phyloP scores from a whole-genome alignment of 2,797 vertebrate species.

The Salarias fasciatus region DNA sequence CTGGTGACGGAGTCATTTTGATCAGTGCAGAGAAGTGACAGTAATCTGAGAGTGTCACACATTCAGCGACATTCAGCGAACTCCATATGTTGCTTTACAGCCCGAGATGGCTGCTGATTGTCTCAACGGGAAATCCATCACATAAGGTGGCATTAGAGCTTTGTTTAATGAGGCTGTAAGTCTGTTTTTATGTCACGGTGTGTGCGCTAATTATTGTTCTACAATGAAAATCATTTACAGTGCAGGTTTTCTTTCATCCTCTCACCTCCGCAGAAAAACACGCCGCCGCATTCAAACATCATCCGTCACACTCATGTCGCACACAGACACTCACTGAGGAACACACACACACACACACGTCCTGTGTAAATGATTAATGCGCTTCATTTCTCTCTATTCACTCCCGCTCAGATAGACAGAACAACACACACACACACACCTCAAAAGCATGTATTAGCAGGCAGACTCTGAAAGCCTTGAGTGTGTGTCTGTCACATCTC shows the following conservation, averaged over 20 bases:
- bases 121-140: conserved; percentile 4
- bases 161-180: conserved; percentile 25
- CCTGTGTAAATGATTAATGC: no score
- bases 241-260: not conserved
- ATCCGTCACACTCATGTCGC: not conserved
- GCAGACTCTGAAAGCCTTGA: conserved; percentile 32
- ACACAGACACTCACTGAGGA: conserved; percentile 3
- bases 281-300: conserved; percentile 2
- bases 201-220: conserved; percentile 17
- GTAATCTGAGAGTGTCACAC: no score
- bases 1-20: no score
- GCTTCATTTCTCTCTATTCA: no score
- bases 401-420: conserved; percentile 2
- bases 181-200: not conserved
- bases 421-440: conserved; percentile 4
- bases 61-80: no score
- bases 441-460: conserved; percentile 31
- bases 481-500: conserved; percentile 37
- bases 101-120: not conserved
- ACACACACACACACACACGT: not conserved
- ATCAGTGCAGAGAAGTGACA: no score
- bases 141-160: not conserved
- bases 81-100: not conserved
- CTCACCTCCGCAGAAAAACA: not conserved
- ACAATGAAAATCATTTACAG: conserved; percentile 14